Conservation (phyloP, 2,797 vertebrate genomes). For the Enoplosus armatus region DNA sequence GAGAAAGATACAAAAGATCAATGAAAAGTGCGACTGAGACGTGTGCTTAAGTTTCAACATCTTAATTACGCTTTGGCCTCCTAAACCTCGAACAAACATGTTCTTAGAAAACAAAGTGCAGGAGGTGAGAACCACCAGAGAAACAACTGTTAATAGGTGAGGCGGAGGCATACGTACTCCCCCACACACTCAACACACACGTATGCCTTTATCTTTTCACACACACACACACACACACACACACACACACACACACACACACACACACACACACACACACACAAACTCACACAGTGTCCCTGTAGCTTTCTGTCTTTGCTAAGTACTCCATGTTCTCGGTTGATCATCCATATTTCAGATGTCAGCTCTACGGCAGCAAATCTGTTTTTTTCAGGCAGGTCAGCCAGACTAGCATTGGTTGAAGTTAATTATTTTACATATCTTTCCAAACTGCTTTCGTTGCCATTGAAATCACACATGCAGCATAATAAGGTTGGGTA, state of each 20-base stretch:
- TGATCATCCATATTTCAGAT: slow-evolving; percentile 35
- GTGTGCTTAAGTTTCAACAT: slow-evolving; percentile 27
- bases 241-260: slow-evolving; percentile 28
- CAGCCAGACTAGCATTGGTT: slow-evolving; percentile 3
- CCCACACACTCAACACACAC: slow-evolving; percentile 53
- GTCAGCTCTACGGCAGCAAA: neutral
- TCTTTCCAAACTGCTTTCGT: slow-evolving; percentile 3
- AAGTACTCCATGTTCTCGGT: slow-evolving; percentile 36
- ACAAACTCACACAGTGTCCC: slow-evolving; percentile 14
- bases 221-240: slow-evolving; percentile 14
- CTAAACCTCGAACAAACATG: slow-evolving; percentile 31
- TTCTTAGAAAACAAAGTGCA: slow-evolving; percentile 43
- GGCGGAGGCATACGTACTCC: slow-evolving; percentile 41
- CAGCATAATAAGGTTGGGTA: neutral
- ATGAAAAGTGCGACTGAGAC: slow-evolving; percentile 24
- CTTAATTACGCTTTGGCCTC: slow-evolving; percentile 47
- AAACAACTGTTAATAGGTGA: slow-evolving; percentile 58
- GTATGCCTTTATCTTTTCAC: slow-evolving; percentile 22
- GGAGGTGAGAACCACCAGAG: slow-evolving; percentile 48
- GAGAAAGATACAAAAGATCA: slow-evolving; percentile 40
- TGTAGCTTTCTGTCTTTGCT: slow-evolving; percentile 26
- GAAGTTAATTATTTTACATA: neutral
- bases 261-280: slow-evolving; percentile 26
- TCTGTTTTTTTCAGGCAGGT: slow-evolving; percentile 1
- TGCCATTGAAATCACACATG: neutral